Base-by-base conservation (phyloP, 2,888 invertebrate genomes). In the Cheilosia scutellata region DNA sequence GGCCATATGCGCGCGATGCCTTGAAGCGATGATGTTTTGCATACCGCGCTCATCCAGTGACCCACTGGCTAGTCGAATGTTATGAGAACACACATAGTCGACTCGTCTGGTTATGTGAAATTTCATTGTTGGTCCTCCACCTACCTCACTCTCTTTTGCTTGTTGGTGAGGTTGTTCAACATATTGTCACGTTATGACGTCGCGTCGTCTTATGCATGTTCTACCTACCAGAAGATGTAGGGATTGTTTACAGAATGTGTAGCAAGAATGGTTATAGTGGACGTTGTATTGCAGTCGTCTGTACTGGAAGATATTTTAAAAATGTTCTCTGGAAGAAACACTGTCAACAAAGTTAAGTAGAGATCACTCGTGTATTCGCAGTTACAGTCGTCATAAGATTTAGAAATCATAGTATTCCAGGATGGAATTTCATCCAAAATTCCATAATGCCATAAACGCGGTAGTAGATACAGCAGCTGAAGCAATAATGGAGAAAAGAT, bases 31-130 rank as follows among this genome's bases (percentile, higher is more conserved):
- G 82, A 68, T 82, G 57, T 44, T 82, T 86, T 86, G 86, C 82
- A 86, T 82, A 82, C 71, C 62, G 70, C 9, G 80, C 84, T 80
- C 84, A 86, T 86, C 84, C 57, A 82, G 82, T 82, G 86, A 82
- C 84, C 83, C 79, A 84, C 53, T 75, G 70, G 37, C 60, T 42
- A 27, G 42, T 33, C 27, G 53, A 44, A 62, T 33, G 63, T 44
- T 49, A 63, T 33, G 58, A 70, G 76, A 51, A 27, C 20, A 20
- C 44, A 47, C 27, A 72, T 5, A 57, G 11, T 55, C 42, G 9
- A 16, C 5, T 53, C 6, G 44, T 44, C 20, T 6, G 62, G 27
- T 57, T 51, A 75, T 79, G 71, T 40, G 60, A 80, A 80, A 80
- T 76, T 75, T 71, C 63, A 65, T 60, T 49, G 63, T 63, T 79